These are phyloP conservation scores for Gallinago nigripennis DNA, from an alignment of 2,797 vertebrate genomes.

Conservation along the genomic window DNA sequence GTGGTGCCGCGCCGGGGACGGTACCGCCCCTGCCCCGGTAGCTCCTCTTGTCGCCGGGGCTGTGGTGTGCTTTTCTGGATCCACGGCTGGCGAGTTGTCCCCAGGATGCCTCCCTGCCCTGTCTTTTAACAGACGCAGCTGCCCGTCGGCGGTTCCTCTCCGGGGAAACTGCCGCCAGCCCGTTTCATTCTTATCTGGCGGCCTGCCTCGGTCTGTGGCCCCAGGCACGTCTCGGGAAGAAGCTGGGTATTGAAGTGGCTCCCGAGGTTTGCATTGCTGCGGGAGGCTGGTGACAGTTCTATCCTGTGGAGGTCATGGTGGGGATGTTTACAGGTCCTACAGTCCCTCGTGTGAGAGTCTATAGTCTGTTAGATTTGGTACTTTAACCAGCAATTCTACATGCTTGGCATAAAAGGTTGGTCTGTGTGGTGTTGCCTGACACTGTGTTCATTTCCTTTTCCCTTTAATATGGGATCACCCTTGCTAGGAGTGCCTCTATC, in stretches of 20 bases:
- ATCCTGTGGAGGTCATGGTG: neutral
- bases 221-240: neutral
- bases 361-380: neutral
- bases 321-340: accelerated
- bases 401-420: neutral
- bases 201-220: neutral
- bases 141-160: neutral
- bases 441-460: neutral
- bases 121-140: neutral
- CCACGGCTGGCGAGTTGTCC: neutral
- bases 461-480: neutral
- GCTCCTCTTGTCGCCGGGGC: neutral
- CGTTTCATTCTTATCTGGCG: too few species aligned
- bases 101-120: too few species aligned
- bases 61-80: neutral
- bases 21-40: neutral
- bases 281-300: neutral
- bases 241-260: neutral
- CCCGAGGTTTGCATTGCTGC: accelerated
- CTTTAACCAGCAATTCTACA: neutral
- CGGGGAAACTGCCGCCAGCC: neutral
- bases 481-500: neutral
- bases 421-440: neutral
- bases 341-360: accelerated
- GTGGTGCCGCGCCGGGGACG: neutral